Evolutionary conservation across 2,113 vertebrate genomes (phyloP).

Genomic region (Lasiurus cinereus): DNA sequence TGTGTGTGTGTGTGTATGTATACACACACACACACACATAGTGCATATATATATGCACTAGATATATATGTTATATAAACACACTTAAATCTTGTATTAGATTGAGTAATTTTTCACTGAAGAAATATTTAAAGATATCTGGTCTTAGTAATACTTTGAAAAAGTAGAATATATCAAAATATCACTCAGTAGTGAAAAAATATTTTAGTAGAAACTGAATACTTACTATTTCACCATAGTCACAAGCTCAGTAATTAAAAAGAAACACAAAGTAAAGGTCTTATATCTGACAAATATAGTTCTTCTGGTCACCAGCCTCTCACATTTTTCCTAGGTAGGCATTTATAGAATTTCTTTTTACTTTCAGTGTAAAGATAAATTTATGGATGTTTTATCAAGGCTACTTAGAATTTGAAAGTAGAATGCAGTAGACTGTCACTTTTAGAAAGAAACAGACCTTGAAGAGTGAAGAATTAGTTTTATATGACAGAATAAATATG

Average conservation of each 20-base stretch:
- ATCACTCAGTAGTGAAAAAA: not conserved
- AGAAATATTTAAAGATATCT: constrained; percentile 5
- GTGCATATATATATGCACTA: no score
- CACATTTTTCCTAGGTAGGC: constrained; percentile 65
- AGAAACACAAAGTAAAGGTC: constrained; percentile 57
- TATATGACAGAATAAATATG: constrained; percentile 87
- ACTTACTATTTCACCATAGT: not conserved
- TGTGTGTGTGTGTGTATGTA: no score
- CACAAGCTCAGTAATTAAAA: constrained; percentile 51
- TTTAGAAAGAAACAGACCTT: constrained; percentile 85
- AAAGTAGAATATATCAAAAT: not conserved
- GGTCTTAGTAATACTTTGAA: constrained; percentile 1
- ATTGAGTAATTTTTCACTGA: not conserved
- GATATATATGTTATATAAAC: not conserved
- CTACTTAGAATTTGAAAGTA: constrained; percentile 87
- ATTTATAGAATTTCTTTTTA: constrained; percentile 75
- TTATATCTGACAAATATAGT: constrained; percentile 79
- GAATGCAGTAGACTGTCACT: constrained; percentile 87
- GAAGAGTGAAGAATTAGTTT: constrained; percentile 82
- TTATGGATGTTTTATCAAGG: constrained; percentile 83
- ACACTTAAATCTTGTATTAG: not conserved
- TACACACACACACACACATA: not conserved
- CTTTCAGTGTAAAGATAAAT: constrained; percentile 86
- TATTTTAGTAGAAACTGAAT: not conserved
- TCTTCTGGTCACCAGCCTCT: constrained; percentile 64